Evolutionary conservation across 1,140 invertebrate species (phyloP), one percentile per base, ranked within the genome.

Genomic region (Lanistes nyassanus): DNA sequence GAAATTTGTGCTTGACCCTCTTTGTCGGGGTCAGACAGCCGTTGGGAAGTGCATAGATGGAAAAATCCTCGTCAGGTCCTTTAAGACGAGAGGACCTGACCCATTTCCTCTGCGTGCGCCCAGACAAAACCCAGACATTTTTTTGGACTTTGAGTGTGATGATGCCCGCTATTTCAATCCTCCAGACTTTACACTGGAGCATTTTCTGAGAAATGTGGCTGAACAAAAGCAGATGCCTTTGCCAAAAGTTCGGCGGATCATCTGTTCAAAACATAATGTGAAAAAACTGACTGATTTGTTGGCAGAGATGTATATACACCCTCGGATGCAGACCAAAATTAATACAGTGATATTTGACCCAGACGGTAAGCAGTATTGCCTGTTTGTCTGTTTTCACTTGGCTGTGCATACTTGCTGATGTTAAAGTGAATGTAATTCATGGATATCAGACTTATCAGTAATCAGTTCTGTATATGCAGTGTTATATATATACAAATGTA

Each of bases 261-360:
- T 88, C 62, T 84, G 78, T 72, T 89, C 87, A 2, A 82, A 72
- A 67, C 78, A 88, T 62, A 88, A 86, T 77, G 86, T 88, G 78
- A 86, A 86, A 67, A 86, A 86, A 69, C 67, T 88, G 36, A 85
- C 86, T 6, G 83, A 86, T 62, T 36, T 88, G 42, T 68, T 88
- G 62, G 81, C 83, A 26, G 77, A 82, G 3, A 73, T 81, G 68
- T 64, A 76, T 34, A 71, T 79, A n/a, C 34, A 71, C 53, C 75
- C 79, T 37, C 19, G 60, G 19, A 34, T 53, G 29, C 77, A 81
- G 37, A 39, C 66, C 11, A 64, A 76, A 39, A 39, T 85, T 16
- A 77, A 83, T 64, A 58, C 79, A 13, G 74, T 77, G 21, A 74
- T 79, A 31, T 72, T 85, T 29, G 82, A 81, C 34, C 83, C 83